These are phyloP conservation scores for Turritopsis dohrnii DNA, from an alignment of 30 jellyfish, hydroid and myxozoan genomes.

Conservation along the genomic window DNA sequence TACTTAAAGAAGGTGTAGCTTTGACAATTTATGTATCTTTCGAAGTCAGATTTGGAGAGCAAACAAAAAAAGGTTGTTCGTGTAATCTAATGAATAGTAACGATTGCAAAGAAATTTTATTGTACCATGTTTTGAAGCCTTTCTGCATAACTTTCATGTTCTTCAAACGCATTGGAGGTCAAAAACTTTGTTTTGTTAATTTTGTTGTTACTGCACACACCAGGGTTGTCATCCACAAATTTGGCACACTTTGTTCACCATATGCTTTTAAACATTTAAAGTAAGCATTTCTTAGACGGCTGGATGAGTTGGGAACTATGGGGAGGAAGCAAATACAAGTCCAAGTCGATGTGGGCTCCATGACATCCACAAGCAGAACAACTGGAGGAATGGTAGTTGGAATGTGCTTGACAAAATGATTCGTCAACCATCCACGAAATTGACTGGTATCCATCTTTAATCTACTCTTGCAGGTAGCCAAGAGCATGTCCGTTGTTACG, in stretches of 20 bases:
- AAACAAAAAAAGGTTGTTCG: too few species aligned
- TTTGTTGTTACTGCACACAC: too few species aligned
- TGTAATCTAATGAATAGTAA: too few species aligned
- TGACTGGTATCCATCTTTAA: constrained; percentile 38
- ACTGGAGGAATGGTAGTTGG: constrained; percentile 32
- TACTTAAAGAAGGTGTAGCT: too few species aligned
- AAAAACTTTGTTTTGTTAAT: too few species aligned
- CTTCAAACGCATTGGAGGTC: too few species aligned
- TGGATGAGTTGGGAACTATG: constrained; percentile 40
- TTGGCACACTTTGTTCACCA: constrained; percentile 27
- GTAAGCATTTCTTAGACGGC: constrained; percentile 42
- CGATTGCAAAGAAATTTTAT: too few species aligned
- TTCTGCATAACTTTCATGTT: too few species aligned
- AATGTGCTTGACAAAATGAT: constrained; percentile 21
- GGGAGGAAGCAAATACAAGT: constrained; percentile 35
- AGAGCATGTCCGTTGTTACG: constrained; percentile 26
- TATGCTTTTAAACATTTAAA: constrained; percentile 18
- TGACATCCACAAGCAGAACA: constrained; percentile 36
- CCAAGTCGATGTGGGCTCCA: constrained; percentile 33
- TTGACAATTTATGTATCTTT: too few species aligned
- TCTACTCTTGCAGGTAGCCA: constrained; percentile 33
- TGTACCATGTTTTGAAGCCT: too few species aligned
- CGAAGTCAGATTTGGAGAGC: too few species aligned
- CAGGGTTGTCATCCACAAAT: constrained; percentile 36
- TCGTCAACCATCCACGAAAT: constrained; percentile 31